phyloP scores from a whole-genome alignment of 2,797 vertebrate species.

The Phrynocephalus vlangalii region DNA sequence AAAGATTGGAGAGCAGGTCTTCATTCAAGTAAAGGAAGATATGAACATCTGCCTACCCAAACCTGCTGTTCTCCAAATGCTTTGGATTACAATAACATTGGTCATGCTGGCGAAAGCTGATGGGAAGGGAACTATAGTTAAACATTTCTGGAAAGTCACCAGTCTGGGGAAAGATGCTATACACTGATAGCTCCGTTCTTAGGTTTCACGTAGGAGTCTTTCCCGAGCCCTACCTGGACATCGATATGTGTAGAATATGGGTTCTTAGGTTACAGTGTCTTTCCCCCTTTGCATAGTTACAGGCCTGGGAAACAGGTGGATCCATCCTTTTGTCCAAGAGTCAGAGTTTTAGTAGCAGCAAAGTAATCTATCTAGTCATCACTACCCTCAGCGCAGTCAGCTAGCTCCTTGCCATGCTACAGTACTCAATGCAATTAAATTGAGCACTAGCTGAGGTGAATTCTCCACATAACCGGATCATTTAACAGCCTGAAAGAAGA shows the following conservation, averaged over 20 bases:
- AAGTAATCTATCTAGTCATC: conserved; percentile 4
- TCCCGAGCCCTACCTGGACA: neutral
- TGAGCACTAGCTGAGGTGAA: conserved; percentile 21
- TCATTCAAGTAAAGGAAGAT: neutral
- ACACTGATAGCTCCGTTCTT: too few species aligned
- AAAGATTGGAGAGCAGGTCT: neutral
- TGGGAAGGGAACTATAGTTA: too few species aligned
- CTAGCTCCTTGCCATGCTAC: neutral
- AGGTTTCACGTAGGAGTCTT: neutral
- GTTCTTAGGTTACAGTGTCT: neutral
- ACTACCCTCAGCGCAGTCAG: neutral
- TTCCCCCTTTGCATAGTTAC: conserved; percentile 9
- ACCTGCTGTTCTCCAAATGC: neutral
- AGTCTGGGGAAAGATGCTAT: neutral
- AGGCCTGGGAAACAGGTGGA: conserved; percentile 1
- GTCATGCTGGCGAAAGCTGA: too few species aligned
- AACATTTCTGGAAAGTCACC: neutral
- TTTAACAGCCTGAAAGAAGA: conserved; percentile 44
- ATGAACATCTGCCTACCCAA: neutral
- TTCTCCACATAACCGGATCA: conserved; percentile 18
- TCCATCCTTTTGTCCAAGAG: neutral
- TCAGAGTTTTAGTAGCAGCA: conserved; percentile 12
- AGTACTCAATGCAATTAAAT: conserved; percentile 28
- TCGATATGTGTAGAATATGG: neutral
- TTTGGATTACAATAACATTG: neutral